A percentile compares a stretch with the other conserved stretches of the same genome.
Conservation (phyloP, 1,140 invertebrate genomes). For the Melipona quadrifasciata region DNA sequence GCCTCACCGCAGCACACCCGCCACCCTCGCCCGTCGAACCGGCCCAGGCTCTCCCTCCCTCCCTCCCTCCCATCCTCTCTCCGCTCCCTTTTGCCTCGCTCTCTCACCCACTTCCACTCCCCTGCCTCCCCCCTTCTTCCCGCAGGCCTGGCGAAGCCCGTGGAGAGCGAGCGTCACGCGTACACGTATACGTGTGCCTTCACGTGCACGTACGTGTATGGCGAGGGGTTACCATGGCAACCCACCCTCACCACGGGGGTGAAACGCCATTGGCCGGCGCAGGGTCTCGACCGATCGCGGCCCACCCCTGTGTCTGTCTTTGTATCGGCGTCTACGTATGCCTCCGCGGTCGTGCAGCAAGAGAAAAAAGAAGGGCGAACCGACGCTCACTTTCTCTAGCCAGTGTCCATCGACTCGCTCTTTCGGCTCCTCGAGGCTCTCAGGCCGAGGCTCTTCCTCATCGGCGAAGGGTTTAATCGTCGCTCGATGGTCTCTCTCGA, state of each 20-base stretch:
- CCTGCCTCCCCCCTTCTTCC: background rate
- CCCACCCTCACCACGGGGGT: conserved; percentile 79
- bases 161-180: conserved; percentile 61
- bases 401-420: conserved; percentile 65
- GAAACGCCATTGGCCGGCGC: conserved; percentile 81
- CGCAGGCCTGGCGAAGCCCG: conserved; percentile 34
- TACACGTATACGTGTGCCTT: conserved; percentile 55
- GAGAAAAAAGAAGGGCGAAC: background rate
- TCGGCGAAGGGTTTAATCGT: no score
- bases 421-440: no score
- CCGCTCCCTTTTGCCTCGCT: background rate
- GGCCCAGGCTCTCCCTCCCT: background rate
- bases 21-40: background rate
- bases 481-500: no score
- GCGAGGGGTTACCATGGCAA: conserved; percentile 78
- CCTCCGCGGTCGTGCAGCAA: background rate
- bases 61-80: background rate
- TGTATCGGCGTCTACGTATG: conserved; percentile 42
- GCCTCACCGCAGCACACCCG: background rate
- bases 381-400: conserved; percentile 49
- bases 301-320: conserved; percentile 54
- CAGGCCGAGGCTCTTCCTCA: no score
- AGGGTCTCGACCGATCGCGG: conserved; percentile 76
- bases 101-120: background rate
- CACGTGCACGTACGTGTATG: conserved; percentile 66